Evolutionary conservation across 2,888 invertebrate species (phyloP), one percentile per base, ranked within the genome.

Genomic region (Allygus modestus): DNA sequence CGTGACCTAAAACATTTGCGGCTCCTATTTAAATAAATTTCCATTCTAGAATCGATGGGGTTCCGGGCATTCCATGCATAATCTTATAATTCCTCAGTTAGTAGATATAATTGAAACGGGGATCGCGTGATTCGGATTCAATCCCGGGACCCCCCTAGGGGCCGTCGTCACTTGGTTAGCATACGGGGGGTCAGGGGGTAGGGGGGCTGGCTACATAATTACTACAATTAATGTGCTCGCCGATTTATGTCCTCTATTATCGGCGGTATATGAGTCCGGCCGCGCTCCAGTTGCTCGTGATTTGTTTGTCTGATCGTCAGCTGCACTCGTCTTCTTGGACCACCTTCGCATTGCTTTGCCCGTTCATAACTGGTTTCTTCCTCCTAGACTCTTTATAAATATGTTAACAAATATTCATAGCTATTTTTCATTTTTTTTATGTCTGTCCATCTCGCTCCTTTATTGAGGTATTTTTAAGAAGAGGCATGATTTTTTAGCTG

Each of bases 51-150:
- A 26, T 28, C 83, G 41, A 54, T 41, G 83, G 83, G 83, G 83
- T 73, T 83, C 73, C 83, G 17, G 23, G 28, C 41, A 83, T 83
- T 83, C 83, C 83, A 75, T 83, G 83, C 83, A 83, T 83, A 83
- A 83, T 73, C 20, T 75, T 75, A 83, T 54, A 75, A 75, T 58
- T 58, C 33, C 73, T 79, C 79, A 58, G 77, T 77, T 20, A 12
- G 51, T 46, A 23, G 41, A 31, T 77, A 51, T 77, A 79, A 79
- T 79, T 79, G 79, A 79, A 79, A 58, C n/a, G 51, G 20, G 17
- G 31, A 37, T 79, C 54, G 79, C 79, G 79, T 79, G 79, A 77
- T 46, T 15, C 58, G 77, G 77, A 77, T 46, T 77, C 77, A 51
- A 77, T 77, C 77, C 41, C 17, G 77, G 20, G 77, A 77, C 73